These are phyloP conservation scores for Spilogale gracilis DNA, from an alignment of 2,113 vertebrate species.

Conservation along the genomic window DNA sequence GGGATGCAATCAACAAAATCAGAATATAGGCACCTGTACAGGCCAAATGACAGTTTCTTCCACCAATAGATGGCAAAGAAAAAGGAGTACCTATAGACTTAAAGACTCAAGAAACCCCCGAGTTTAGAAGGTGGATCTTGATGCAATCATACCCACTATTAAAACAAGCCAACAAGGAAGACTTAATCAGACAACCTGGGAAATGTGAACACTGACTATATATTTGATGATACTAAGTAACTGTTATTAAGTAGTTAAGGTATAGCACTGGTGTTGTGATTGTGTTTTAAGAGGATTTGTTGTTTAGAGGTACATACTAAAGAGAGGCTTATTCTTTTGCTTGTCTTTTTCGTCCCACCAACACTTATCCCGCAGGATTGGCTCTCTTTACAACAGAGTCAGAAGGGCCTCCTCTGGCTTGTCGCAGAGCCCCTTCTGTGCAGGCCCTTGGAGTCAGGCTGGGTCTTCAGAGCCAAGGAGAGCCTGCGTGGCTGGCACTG, in stretches of 20 bases:
- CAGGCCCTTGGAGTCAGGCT: neutral
- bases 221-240: neutral
- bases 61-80: neutral
- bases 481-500: neutral
- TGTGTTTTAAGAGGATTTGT: slow-evolving; percentile 3
- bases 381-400: neutral
- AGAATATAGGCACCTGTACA: neutral
- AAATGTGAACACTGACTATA: neutral
- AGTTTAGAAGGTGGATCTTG: neutral
- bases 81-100: neutral
- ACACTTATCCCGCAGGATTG: neutral
- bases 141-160: neutral
- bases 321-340: neutral
- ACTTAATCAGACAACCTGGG: neutral
- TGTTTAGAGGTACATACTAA: neutral
- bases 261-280: neutral
- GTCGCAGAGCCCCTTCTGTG: neutral
- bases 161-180: neutral
- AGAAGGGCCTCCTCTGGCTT: neutral
- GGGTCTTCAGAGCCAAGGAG: neutral
- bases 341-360: neutral
- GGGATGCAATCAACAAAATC: neutral
- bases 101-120: neutral
- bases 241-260: neutral
- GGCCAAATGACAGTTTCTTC: neutral